Percentiles rank a stretch among this genome's conserved stretches.
Evolutionary conservation across 2,113 vertebrate genomes (phyloP).

Genomic region (Pluvianellus socialis): DNA sequence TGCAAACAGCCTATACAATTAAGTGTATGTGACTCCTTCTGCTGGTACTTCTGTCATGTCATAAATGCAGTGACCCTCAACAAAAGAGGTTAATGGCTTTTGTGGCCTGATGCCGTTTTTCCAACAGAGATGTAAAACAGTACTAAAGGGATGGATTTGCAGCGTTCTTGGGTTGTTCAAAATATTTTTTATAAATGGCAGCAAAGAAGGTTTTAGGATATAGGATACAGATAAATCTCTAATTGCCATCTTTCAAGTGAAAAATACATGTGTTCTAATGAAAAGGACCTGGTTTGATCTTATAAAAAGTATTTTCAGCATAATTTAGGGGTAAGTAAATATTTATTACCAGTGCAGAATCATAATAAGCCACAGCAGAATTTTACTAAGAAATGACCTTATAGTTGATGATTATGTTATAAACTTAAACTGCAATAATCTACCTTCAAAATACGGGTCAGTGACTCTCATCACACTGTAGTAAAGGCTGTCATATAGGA

Average conservation of each 20-base stretch:
- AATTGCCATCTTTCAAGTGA: not conserved
- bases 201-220: not conserved
- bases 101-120: not conserved
- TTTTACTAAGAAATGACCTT: not conserved
- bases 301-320: not conserved
- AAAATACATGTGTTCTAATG: not conserved
- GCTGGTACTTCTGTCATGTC: constrained; percentile 20
- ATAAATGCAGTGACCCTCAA: constrained; percentile 52
- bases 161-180: not conserved
- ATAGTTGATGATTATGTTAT: not conserved
- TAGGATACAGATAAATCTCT: not conserved
- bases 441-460: not conserved
- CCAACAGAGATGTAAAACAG: constrained; percentile 36
- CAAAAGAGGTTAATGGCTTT: constrained; percentile 65
- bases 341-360: not conserved
- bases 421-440: not conserved
- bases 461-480: not conserved
- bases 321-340: not conserved
- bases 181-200: constrained; percentile 12
- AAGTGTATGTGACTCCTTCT: constrained; percentile 48
- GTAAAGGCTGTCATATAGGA: not conserved
- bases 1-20: constrained; percentile 48
- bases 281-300: not conserved
- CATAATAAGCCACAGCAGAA: not conserved
- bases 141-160: not conserved